phyloP scores from a whole-genome alignment of 2,888 invertebrate genomes.

The Aphrophora alni region DNA sequence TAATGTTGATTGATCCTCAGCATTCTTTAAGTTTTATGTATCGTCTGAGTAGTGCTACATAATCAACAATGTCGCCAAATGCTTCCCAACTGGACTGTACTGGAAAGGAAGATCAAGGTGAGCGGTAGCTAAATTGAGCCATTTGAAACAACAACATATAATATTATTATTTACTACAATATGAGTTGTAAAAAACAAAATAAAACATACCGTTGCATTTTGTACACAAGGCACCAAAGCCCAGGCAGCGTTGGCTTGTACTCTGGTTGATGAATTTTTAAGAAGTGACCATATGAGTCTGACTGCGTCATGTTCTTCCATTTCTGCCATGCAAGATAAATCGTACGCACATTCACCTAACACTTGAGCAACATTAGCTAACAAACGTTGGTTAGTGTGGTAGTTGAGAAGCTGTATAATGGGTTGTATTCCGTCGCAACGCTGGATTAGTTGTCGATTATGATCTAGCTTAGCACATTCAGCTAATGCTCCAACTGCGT shows the following conservation, averaged over 20 bases:
- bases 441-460: constrained; percentile 75
- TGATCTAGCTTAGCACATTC: constrained; percentile 82
- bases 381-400: constrained; percentile 75
- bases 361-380: constrained; percentile 90
- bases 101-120: too few species aligned
- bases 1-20: too few species aligned
- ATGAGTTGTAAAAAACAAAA: too few species aligned
- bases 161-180: too few species aligned
- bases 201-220: constrained; percentile 71
- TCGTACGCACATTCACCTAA: constrained; percentile 82
- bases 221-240: constrained; percentile 92
- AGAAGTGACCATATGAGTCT: constrained; percentile 93
- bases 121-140: too few species aligned
- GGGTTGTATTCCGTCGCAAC: constrained; percentile 77
- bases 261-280: constrained; percentile 79
- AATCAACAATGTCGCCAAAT: too few species aligned
- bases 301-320: constrained; percentile 90
- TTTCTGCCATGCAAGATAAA: constrained; percentile 75
- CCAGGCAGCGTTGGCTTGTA: constrained; percentile 91
- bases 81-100: too few species aligned
- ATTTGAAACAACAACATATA: too few species aligned
- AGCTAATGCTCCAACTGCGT: constrained; percentile 88
- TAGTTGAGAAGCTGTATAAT: constrained; percentile 81
- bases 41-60: too few species aligned
- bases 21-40: too few species aligned